Evolutionary conservation across 35 echinoderm and acorn worm genomes (phyloP), one percentile per base, ranked within the genome.

Genomic region (Anneissia japonica): DNA sequence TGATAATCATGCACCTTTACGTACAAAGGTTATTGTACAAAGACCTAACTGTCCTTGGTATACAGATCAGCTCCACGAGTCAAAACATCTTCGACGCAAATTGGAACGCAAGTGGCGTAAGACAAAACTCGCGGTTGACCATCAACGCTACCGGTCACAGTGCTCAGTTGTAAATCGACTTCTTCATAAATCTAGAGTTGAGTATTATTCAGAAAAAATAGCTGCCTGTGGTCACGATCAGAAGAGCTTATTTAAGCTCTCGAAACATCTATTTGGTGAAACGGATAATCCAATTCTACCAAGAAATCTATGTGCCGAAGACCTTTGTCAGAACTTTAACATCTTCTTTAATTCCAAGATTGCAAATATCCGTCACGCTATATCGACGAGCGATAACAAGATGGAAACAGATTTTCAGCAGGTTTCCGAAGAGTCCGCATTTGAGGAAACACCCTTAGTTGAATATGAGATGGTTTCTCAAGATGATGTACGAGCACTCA

Each of bases 101-200:
- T 37, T 81, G 29, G 87, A 89, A 41, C 31, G 80, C 11, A 36
- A 83, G 45, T 89, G 87, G 87, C 34, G 87, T 30, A 82, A 72
- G 16, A 34, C 41, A 10, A n/a, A 83, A 36, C 28, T 17, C 26
- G 4, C 13, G 23, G 74, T 75, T 83, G 79, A 89, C 32, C 39
- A 40, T 40, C 74, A 87, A 46, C 39, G 34, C 32, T 46, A 77
- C 46, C 1, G 38, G 38, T 43, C 76, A 4, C 37, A 79, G 32
- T 56, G 82, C 41, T 29, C 28, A 4, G 39, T 37, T 4, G 34
- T 85, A 31, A 85, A 56, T 36, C 72, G 73, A 32, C 31, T 37
- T 33, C 56, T 85, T 0, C 31, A 85, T 26, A 29, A 85, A 7
- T 46, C 83, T 17, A 73, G 51, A 33, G 33, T 72, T 38, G 36